phyloP scores from a whole-genome alignment of 2,113 vertebrate species.

The Pipa parva region DNA sequence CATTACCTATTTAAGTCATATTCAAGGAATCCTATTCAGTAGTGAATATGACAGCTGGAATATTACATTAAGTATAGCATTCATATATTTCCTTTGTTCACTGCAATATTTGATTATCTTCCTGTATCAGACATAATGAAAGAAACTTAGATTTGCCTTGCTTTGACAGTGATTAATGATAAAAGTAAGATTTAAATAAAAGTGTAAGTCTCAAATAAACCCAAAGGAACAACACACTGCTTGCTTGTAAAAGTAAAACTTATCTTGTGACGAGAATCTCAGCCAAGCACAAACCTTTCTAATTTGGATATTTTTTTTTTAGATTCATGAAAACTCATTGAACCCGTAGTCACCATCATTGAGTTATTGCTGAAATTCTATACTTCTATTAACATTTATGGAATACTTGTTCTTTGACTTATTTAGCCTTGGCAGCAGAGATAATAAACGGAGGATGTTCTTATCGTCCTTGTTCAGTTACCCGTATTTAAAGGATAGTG shows the following conservation, averaged over 20 bases:
- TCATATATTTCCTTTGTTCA: conserved; percentile 33
- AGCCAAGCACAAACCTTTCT: background rate
- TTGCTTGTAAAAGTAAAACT: background rate
- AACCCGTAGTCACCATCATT: no score
- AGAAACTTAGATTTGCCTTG: conserved; percentile 11
- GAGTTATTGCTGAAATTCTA: no score
- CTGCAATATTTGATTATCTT: conserved; percentile 33
- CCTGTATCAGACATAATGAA: conserved; percentile 33
- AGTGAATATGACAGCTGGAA: conserved; percentile 32
- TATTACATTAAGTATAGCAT: conserved; percentile 26
- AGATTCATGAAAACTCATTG: background rate
- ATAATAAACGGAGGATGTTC: conserved; percentile 15
- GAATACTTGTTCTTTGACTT: no score
- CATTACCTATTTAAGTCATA: conserved; percentile 28
- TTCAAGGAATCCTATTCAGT: conserved; percentile 7
- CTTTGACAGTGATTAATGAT: conserved; percentile 39
- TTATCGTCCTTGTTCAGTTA: conserved; percentile 21
- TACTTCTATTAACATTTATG: no score
- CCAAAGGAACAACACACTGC: background rate
- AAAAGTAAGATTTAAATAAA: conserved; percentile 4
- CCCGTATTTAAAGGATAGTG: conserved; percentile 1
- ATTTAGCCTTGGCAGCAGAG: background rate
- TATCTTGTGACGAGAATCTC: background rate
- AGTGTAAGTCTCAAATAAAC: conserved; percentile 3
- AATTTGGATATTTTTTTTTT: background rate